A percentile compares a stretch with the other conserved stretches of the same genome.
These are phyloP conservation scores for Epinotia bilunana DNA, from an alignment of 2,888 invertebrate genomes.

Conservation along the genomic window DNA sequence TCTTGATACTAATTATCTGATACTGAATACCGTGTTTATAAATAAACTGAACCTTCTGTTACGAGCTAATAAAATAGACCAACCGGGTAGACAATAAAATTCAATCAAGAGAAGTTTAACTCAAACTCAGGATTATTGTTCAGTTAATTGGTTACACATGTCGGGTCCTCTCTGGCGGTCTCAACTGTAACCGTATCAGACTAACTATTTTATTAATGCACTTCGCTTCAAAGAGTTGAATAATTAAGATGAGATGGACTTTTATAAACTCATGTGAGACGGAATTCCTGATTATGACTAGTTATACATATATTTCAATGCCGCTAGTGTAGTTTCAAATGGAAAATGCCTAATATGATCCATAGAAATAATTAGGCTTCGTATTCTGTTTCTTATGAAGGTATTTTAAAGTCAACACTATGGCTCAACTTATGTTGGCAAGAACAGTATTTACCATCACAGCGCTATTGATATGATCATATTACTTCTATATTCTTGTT, in stretches of 20 bases:
- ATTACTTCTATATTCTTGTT: neutral
- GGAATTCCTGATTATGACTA: neutral
- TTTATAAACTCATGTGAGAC: constrained; percentile 13
- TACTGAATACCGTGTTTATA: constrained; percentile 19
- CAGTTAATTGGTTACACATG: constrained; percentile 77
- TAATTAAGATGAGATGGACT: constrained; percentile 23
- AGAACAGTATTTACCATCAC: neutral
- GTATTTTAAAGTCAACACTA: neutral
- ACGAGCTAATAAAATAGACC: constrained; percentile 63
- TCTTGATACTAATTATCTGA: constrained; percentile 2
- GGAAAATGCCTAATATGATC: neutral
- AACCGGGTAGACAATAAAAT: constrained; percentile 78
- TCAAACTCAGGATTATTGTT: constrained; percentile 60
- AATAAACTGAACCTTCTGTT: constrained; percentile 48
- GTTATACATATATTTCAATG: neutral
- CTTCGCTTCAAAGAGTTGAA: constrained; percentile 38
- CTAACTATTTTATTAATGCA: constrained; percentile 40
- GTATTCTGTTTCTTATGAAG: too few relatives aligned
- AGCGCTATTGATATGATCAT: neutral
- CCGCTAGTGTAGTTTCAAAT: neutral
- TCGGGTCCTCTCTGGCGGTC: constrained; percentile 48
- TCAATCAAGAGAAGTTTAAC: constrained; percentile 73
- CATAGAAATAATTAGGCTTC: too few relatives aligned
- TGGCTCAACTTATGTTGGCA: neutral
- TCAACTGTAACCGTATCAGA: constrained; percentile 21